Evolutionary conservation across 2,888 invertebrate genomes (phyloP).

Genomic region (Pyrocoelia pectoralis): DNA sequence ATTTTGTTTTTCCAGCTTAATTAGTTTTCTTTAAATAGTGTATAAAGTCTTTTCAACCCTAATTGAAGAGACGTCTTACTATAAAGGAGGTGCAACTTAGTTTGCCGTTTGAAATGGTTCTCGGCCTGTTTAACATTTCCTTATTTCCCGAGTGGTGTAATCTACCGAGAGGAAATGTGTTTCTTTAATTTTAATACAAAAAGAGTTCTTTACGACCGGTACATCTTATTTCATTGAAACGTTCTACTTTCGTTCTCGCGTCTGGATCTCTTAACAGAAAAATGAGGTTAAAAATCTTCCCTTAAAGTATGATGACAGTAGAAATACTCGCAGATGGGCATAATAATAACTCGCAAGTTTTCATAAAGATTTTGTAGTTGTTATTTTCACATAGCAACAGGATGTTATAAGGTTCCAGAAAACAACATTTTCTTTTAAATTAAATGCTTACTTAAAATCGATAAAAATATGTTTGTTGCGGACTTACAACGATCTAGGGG

Average conservation of each 20-base stretch:
- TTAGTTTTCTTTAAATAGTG: conserved; percentile 27
- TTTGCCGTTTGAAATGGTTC: conserved; percentile 24
- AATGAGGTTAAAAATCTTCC: neutral
- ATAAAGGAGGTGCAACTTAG: conserved; percentile 20
- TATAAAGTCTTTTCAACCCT: conserved; percentile 28
- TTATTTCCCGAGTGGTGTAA: conserved; percentile 37
- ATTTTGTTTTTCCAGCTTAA: conserved; percentile 18
- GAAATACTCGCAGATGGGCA: no score
- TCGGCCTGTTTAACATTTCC: conserved; percentile 34
- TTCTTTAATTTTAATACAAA: conserved; percentile 36
- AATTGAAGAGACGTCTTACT: conserved; percentile 33
- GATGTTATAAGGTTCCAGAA: no score
- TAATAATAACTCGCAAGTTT: no score
- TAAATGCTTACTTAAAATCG: no score
- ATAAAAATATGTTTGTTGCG: no score
- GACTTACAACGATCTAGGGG: no score
- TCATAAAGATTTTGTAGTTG: no score
- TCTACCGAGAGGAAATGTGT: conserved; percentile 26
- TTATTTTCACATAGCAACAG: no score
- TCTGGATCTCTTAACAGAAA: neutral
- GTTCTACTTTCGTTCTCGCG: neutral
- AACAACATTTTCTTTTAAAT: no score
- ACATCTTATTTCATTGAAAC: conserved; percentile 10
- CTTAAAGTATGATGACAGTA: no score
- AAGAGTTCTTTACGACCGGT: conserved; percentile 18